Conservation (phyloP, 2,797 vertebrate species). For the Cetoscarus ocellatus region DNA sequence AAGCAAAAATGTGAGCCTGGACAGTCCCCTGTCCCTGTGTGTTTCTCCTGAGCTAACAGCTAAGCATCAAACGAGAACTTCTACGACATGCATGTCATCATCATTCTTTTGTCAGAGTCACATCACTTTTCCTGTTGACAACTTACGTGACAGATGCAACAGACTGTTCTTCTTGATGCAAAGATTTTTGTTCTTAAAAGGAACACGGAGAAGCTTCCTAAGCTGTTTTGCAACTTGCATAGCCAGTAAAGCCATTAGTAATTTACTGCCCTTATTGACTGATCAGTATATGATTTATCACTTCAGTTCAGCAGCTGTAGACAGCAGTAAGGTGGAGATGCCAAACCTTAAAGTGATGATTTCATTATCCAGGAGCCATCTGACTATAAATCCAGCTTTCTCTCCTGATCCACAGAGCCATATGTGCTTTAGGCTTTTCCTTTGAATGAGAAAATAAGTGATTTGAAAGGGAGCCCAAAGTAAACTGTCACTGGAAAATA, state of each 20-base stretch:
- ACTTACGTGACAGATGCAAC: too few species aligned
- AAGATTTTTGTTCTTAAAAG: constrained; percentile 6
- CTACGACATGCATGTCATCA: too few species aligned
- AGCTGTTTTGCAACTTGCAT: constrained; percentile 30
- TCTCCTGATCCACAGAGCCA: constrained; percentile 2
- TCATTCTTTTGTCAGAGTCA: too few species aligned
- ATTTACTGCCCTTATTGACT: constrained; percentile 40
- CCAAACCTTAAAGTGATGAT: constrained; percentile 42
- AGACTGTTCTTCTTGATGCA: too few species aligned
- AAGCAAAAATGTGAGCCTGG: too few species aligned
- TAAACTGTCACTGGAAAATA: not conserved
- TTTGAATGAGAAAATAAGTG: constrained; percentile 9
- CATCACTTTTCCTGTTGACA: too few species aligned
- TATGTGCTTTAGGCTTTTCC: constrained; percentile 15
- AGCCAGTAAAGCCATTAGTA: constrained; percentile 6
- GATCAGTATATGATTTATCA: constrained; percentile 50
- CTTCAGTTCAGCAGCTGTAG: constrained; percentile 42
- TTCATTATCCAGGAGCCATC: constrained; percentile 43
- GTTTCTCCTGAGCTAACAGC: too few species aligned
- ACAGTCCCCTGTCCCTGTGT: too few species aligned
- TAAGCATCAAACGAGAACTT: too few species aligned
- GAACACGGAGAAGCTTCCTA: not conserved
- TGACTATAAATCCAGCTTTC: constrained; percentile 35
- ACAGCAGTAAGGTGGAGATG: constrained; percentile 21
- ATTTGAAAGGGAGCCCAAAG: constrained; percentile 37